Evolutionary conservation across 2,113 vertebrate genomes (phyloP), one percentile per base, ranked within the genome.

Genomic region (Poecile atricapillus): DNA sequence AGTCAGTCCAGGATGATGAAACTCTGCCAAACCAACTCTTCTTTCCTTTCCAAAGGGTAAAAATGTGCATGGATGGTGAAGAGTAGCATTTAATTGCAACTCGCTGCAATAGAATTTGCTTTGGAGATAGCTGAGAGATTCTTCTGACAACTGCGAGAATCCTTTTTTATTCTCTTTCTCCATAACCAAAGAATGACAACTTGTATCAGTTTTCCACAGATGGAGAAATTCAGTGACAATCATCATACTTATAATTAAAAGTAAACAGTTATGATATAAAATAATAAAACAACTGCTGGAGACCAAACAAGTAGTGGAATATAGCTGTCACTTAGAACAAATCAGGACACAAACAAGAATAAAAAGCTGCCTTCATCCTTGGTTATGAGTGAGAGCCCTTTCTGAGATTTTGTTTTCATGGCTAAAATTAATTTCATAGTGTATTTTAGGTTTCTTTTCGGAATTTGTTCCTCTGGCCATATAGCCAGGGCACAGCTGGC

Each of bases 301-400:
- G 46, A 59, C 55, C 27, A 65, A 91, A 60, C 13, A 62, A 73
- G 18, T 33, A 68, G 19, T 3, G 1, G 28, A 50, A 30, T n/a
- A 22, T 13, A 41, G 47, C 39, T 83, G 60, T 78, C n/a, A 35
- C 35, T 95, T 60, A 19, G 53, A 93, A 75, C 8, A 87, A 80
- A 33, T 56, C 49, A 56, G 33, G 46, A 71, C 28, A 60, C 10
- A 83, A 92, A 64, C 15, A 63, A 85, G 52, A 55, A 30, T 27
- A 59, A 92, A 73, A 85, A 62, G 4, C 37, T 94, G 15, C 62
- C 37, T 91, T 93, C 27, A 7, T 68, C 80, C 52, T 84, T 71
- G 16, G 7, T 59, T 67, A 50, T 5, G 23, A 76, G 37, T 43
- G 35, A 74, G 64, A 90, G 70, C 11, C 17, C 28, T 59, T 83